Percentiles rank a stretch among this genome's conserved stretches.
Conservation (phyloP, 2,113 vertebrate genomes). For the Litocranius walleri region DNA sequence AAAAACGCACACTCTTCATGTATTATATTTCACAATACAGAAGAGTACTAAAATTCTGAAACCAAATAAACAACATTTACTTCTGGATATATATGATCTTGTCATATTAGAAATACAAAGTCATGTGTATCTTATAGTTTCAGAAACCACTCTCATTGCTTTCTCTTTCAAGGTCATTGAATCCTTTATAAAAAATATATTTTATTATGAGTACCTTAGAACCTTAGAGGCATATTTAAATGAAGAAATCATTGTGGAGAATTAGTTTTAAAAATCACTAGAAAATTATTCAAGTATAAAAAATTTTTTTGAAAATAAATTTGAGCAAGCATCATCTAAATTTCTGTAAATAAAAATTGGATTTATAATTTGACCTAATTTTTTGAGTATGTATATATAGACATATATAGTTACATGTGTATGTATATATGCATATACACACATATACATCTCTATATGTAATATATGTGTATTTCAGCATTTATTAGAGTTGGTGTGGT, state of each 20-base stretch:
- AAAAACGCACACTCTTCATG: background rate
- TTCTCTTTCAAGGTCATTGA: slow-evolving; percentile 41
- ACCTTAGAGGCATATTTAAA: background rate
- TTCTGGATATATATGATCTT: background rate
- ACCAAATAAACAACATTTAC: slow-evolving; percentile 34
- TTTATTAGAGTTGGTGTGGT: background rate
- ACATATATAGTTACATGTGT: background rate
- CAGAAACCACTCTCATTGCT: background rate
- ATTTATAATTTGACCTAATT: background rate
- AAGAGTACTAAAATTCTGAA: slow-evolving; percentile 32
- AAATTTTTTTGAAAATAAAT: background rate
- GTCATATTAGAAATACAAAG: background rate
- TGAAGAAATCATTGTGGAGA: background rate
- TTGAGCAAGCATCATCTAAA: background rate
- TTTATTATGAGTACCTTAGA: background rate
- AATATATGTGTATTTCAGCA: background rate
- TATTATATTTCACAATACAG: background rate
- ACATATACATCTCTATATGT: background rate
- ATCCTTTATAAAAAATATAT: slow-evolving; percentile 29
- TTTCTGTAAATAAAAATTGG: slow-evolving; percentile 5
- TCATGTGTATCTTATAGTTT: slow-evolving; percentile 20
- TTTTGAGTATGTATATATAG: background rate
- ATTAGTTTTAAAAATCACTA: background rate
- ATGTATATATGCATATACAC: background rate
- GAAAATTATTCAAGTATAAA: slow-evolving; percentile 19